Evolutionary conservation across 30 jellyfish, hydroid and myxozoan species (phyloP).

Genomic region (Calvadosia cruxmelitensis): DNA sequence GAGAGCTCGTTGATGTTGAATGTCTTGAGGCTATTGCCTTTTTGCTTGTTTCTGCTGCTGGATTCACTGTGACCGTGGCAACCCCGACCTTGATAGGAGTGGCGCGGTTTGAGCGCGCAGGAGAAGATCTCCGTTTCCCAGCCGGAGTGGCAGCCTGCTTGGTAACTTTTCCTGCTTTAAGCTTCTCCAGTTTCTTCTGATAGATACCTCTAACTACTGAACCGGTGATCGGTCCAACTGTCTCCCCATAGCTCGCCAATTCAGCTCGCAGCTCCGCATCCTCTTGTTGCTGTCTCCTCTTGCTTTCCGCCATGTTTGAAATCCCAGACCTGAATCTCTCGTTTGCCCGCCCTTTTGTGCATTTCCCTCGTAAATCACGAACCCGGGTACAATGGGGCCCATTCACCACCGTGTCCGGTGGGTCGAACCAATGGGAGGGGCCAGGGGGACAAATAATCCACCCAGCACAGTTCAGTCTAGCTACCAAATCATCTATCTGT

Average conservation of each 20-base stretch:
- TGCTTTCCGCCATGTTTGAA: slow-evolving; percentile 63
- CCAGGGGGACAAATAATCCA: too few relatives aligned
- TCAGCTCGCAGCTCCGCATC: slow-evolving; percentile 72
- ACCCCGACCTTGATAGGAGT: neutral
- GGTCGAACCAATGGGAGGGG: too few relatives aligned
- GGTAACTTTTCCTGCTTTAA: slow-evolving; percentile 7
- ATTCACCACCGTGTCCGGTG: too few relatives aligned
- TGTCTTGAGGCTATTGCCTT: too few relatives aligned
- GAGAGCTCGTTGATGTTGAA: neutral
- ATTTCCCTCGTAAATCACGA: neutral
- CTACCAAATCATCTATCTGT: too few relatives aligned
- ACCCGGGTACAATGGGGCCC: too few relatives aligned
- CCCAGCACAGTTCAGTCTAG: too few relatives aligned
- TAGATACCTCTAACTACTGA: slow-evolving; percentile 33
- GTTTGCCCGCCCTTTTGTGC: slow-evolving; percentile 3
- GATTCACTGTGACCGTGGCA: neutral
- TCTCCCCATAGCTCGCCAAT: slow-evolving; percentile 38
- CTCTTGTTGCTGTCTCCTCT: slow-evolving; percentile 24
- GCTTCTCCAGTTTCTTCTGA: slow-evolving; percentile 35
- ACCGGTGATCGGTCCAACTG: slow-evolving; percentile 67
- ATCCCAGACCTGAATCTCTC: neutral
- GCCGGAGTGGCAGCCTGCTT: neutral
- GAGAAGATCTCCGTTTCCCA: neutral
- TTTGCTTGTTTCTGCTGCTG: neutral
- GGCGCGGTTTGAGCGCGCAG: neutral